A percentile compares a stretch with the other conserved stretches of the same genome.
These are phyloP conservation scores for Hozukius guyotensis DNA, from an alignment of 2,797 vertebrate species.

Conservation along the genomic window DNA sequence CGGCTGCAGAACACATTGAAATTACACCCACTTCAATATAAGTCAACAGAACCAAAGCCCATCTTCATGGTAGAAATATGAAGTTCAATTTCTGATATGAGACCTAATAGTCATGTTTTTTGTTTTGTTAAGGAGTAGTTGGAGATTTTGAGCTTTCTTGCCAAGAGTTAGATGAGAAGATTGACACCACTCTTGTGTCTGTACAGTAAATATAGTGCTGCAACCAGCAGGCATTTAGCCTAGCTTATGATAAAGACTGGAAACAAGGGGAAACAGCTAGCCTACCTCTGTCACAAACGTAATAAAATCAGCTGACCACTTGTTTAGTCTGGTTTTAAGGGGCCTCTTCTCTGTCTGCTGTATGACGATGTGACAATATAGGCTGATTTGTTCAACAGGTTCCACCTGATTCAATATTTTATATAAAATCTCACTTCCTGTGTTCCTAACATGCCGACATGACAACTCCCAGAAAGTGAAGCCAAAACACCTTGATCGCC, in stretches of 20 bases:
- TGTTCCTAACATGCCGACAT: not conserved
- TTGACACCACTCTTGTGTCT: not conserved
- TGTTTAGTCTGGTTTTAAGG: not conserved
- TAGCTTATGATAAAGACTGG: not conserved
- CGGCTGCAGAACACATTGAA: conserved; percentile 48
- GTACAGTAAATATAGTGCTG: not conserved
- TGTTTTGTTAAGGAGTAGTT: not conserved
- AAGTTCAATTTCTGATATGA: conserved; percentile 10
- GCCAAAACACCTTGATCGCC: not conserved
- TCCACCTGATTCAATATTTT: conserved; percentile 1
- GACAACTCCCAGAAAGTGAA: not conserved
- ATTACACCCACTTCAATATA: conserved; percentile 45
- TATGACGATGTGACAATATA: not conserved
- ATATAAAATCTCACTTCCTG: conserved; percentile 13
- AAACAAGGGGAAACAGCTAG: not conserved
- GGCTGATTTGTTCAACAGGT: not conserved
- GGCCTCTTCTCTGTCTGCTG: not conserved
- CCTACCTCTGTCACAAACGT: not conserved
- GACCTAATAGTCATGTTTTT: not conserved
- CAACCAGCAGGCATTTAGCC: not conserved
- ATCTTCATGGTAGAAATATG: conserved; percentile 24
- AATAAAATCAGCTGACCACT: not conserved
- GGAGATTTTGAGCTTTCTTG: not conserved
- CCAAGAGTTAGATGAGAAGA: not conserved
- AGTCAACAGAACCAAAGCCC: conserved; percentile 44